Evolutionary conservation across 2,797 vertebrate genomes (phyloP), one percentile per base, ranked within the genome.

Genomic region (Myotis daubentonii): DNA sequence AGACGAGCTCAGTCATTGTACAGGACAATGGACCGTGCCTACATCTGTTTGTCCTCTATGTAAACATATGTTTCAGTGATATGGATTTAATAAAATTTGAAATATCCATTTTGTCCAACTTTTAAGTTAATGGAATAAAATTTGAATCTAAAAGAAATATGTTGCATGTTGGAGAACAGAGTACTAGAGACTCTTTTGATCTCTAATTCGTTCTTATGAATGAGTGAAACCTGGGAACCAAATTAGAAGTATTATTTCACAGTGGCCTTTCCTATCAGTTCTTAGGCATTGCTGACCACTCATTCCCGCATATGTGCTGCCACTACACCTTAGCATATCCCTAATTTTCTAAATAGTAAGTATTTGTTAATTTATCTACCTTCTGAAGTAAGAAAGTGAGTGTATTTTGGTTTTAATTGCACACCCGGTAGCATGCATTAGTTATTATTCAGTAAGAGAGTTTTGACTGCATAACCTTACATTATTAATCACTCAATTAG

Each of bases 41-140:
- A 0, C 41, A 23, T 84, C 17, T 96, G 19, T 95, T 79, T 90
- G 78, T 92, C 74, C 4, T 87, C 49, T 68, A 1, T 82, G 68
- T 92, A 95, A 90, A 78, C 60, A 66, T 28, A 33, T 66, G 17
- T 90, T 95, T 96, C 55, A 92, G 81, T 38, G 84, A 80, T 72
- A 78, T 57, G 55, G 71, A 68, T 86, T 95, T 81, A 82, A 7
- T 36, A 76, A 84, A 80, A 82, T 96, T 92, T 84, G 41, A 96
- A 83, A 66, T 93, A 93, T 12, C 82, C 30, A 87, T 86, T 94
- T 87, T 96, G 68, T 72, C 88, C 51, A 94, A 49, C 60, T 94
- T 94, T 92, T 83, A 96, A 86, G 33, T 93, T 93, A 96, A 85
- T 95, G 2, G 94, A 98, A 97, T 97, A 97, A 97, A 55, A 33